A percentile compares a stretch with the other conserved stretches of the same genome.
Conservation (phyloP, 2,113 vertebrate species). For the Callopanchax toddi region DNA sequence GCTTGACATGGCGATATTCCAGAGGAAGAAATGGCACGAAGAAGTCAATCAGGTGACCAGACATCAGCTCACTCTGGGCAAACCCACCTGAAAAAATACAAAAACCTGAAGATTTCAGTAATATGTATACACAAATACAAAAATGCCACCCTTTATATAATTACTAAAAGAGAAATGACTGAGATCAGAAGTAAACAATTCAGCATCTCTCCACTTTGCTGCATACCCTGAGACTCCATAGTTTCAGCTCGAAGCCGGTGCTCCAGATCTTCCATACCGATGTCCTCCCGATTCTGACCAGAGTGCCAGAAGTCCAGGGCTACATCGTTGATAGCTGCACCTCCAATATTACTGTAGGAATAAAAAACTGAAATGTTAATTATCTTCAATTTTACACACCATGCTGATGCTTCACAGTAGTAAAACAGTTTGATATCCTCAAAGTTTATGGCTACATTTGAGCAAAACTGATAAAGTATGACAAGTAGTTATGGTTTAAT, state of each 20-base stretch:
- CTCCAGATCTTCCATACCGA: slow-evolving; percentile 88
- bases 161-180: not conserved
- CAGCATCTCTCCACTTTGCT: not conserved
- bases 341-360: slow-evolving; percentile 87
- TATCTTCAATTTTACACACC: no score
- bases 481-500: no score
- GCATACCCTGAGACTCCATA: slow-evolving; percentile 81
- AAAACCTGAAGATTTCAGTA: not conserved
- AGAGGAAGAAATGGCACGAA: slow-evolving; percentile 93
- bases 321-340: slow-evolving; percentile 86
- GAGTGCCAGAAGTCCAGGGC: slow-evolving; percentile 89
- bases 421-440: no score
- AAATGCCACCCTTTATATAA: no score
- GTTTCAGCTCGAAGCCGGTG: slow-evolving; percentile 82
- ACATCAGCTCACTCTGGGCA: slow-evolving; percentile 84
- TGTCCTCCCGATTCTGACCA: slow-evolving; percentile 87
- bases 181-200: not conserved
- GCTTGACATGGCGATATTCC: slow-evolving; percentile 88
- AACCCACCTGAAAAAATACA: slow-evolving; percentile 72
- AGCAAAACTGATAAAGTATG: no score
- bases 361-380: not conserved
- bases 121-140: no score
- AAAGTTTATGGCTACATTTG: no score
- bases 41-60: slow-evolving; percentile 87
- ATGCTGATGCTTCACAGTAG: no score